These are phyloP conservation scores for Polyodon spathula DNA, from an alignment of 2,113 vertebrate species.

Conservation along the genomic window DNA sequence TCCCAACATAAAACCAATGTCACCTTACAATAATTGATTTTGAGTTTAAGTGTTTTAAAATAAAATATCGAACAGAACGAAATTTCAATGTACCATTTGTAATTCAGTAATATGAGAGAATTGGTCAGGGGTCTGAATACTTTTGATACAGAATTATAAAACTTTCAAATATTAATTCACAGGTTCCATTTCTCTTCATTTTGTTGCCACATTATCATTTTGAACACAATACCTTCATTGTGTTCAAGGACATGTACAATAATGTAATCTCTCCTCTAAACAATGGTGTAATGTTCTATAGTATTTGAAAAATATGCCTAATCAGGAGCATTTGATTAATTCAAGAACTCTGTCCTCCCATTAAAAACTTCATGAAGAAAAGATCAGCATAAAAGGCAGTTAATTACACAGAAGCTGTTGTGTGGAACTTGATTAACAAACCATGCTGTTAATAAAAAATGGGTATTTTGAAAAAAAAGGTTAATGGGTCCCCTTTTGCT, in stretches of 20 bases:
- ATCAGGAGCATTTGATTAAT: background rate
- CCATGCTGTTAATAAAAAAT: constrained; percentile 2
- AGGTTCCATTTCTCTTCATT: too few species aligned
- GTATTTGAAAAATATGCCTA: background rate
- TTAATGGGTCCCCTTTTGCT: background rate
- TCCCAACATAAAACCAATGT: too few species aligned
- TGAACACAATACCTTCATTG: too few species aligned
- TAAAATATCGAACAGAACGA: too few species aligned
- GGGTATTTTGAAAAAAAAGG: constrained; percentile 5
- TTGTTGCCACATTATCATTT: too few species aligned
- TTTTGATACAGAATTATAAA: too few species aligned
- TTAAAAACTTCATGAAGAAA: background rate
- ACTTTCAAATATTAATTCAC: too few species aligned
- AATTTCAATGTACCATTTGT: too few species aligned
- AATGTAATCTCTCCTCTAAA: background rate
- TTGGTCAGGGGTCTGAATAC: too few species aligned
- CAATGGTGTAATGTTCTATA: background rate
- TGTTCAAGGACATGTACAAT: background rate
- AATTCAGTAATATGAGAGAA: too few species aligned
- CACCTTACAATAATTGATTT: too few species aligned
- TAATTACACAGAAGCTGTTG: constrained; percentile 10
- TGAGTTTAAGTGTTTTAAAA: too few species aligned
- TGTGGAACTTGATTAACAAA: background rate
- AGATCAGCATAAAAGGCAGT: constrained; percentile 2
- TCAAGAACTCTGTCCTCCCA: background rate